These are phyloP conservation scores for Xiphophorus hellerii DNA, from an alignment of 2,113 vertebrate genomes.

Conservation along the genomic window DNA sequence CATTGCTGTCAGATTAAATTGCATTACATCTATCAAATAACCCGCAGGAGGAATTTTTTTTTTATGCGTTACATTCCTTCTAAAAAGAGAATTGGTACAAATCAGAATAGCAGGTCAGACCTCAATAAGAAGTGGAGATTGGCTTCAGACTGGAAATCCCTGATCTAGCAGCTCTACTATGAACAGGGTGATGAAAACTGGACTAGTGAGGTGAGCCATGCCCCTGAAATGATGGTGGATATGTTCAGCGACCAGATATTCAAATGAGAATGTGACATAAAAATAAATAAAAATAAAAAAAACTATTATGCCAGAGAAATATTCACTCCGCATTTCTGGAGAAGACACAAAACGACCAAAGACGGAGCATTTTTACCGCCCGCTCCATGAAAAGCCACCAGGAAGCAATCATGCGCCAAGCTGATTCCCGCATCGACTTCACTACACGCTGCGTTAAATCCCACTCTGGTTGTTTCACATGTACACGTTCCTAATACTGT, in stretches of 20 bases:
- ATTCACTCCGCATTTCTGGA: background rate
- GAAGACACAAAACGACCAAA: background rate
- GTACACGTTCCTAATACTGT: background rate
- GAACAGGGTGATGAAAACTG: background rate
- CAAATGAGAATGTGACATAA: background rate
- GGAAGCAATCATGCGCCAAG: conserved; percentile 19
- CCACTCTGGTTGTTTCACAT: background rate
- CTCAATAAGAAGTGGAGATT: no score
- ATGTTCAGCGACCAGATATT: conserved; percentile 36
- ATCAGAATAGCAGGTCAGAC: no score
- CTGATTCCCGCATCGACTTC: background rate
- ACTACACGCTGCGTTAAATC: background rate
- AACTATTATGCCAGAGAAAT: background rate
- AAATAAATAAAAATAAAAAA: no score
- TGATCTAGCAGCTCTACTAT: background rate
- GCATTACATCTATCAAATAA: no score
- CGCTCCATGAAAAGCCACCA: background rate
- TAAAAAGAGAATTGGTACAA: no score
- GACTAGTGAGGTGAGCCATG: conserved; percentile 67
- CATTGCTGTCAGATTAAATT: no score
- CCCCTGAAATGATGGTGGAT: conserved; percentile 64
- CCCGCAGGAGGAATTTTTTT: no score
- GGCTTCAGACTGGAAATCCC: background rate
- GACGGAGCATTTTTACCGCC: background rate
- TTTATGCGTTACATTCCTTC: no score